Percentiles rank a stretch among this genome's conserved stretches.
Conservation (phyloP, 1,140 invertebrate species). For the Ceratitis capitata region DNA sequence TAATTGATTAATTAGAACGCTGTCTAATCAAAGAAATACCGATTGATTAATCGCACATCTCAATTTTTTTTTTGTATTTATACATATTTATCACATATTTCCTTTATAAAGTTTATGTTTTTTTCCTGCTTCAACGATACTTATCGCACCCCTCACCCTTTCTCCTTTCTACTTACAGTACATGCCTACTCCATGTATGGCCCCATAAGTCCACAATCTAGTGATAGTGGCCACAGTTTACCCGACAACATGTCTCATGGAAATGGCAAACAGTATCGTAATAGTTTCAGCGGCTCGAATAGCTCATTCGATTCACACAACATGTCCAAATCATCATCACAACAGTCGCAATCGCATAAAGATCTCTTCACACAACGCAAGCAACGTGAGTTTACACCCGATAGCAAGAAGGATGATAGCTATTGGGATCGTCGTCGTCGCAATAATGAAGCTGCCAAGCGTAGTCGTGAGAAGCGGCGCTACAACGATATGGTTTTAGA, state of each 20-base stretch:
- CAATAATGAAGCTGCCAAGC: constrained; percentile 96
- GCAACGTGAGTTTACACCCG: constrained; percentile 95
- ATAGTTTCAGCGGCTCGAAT: constrained; percentile 36
- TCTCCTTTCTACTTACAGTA: constrained; percentile 47
- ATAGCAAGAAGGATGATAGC: constrained; percentile 95
- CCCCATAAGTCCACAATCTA: constrained; percentile 60
- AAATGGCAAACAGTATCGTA: constrained; percentile 56
- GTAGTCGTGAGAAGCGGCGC: constrained; percentile 93
- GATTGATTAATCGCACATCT: too few species aligned
- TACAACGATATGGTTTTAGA: constrained; percentile 98
- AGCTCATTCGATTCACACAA: background rate
- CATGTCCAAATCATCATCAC: constrained; percentile 39
- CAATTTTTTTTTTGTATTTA: background rate
- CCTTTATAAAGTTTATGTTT: too few species aligned
- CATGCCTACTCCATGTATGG: constrained; percentile 60
- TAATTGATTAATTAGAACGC: too few species aligned
- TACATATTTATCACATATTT: background rate
- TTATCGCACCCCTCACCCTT: too few species aligned
- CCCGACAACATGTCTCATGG: constrained; percentile 48
- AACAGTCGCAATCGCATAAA: constrained; percentile 54
- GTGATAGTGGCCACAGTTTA: constrained; percentile 51
- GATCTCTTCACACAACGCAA: constrained; percentile 78
- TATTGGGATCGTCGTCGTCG: constrained; percentile 95
- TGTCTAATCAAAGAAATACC: too few species aligned
- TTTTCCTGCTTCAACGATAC: too few species aligned